Conservation (phyloP, 2,113 vertebrate species). For the Muntiacus reevesi region DNA sequence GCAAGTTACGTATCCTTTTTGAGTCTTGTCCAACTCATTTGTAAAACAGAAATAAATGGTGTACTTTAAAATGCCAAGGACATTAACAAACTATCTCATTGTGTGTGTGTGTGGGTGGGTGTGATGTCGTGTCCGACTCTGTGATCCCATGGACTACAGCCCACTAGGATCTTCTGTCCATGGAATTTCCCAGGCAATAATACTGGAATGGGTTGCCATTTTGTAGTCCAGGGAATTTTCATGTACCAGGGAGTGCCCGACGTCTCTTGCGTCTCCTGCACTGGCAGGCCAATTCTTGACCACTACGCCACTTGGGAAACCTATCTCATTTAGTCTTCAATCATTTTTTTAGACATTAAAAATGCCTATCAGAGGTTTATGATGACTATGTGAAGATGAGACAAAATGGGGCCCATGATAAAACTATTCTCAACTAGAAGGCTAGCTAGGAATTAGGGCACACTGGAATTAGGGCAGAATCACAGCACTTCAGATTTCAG, state of each 20-base stretch:
- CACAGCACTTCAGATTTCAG: neutral
- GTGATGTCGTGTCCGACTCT: neutral
- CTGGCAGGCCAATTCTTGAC: neutral
- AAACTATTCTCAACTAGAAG: neutral
- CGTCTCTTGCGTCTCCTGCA: rapidly evolving
- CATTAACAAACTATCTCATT: neutral
- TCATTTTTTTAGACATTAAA: neutral
- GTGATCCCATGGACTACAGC: neutral
- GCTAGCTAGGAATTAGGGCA: neutral
- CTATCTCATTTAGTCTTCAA: neutral
- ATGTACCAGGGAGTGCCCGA: neutral
- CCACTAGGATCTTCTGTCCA: neutral
- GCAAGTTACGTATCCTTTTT: neutral
- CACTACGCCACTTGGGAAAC: neutral
- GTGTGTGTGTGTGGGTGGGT: neutral
- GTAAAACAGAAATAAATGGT: neutral
- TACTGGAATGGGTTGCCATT: neutral
- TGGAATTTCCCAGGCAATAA: neutral
- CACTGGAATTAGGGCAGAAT: neutral
- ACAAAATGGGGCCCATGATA: neutral
- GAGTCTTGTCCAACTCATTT: neutral
- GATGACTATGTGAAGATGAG: neutral
- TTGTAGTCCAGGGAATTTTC: neutral
- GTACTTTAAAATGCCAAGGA: neutral
- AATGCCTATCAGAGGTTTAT: neutral